Percentiles rank a stretch among this genome's conserved stretches.
phyloP scores from a whole-genome alignment of 2,888 invertebrate species.

The Ypsolopha scabrella region DNA sequence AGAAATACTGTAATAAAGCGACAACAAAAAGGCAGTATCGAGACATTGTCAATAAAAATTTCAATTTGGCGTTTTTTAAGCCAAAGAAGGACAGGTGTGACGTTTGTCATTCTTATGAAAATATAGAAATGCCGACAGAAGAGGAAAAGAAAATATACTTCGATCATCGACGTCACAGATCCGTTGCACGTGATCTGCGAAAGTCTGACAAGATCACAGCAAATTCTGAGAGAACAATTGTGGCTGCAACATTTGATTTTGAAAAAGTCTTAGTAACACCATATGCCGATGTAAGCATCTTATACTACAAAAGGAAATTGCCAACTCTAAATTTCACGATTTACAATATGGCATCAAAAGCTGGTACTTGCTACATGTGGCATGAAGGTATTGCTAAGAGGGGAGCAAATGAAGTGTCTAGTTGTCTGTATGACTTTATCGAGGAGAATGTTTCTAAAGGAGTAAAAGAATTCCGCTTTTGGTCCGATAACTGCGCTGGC shows the following conservation, averaged over 20 bases:
- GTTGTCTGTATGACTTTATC: constrained; percentile 12
- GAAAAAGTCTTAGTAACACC: constrained; percentile 12
- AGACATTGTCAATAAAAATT: constrained; percentile 11
- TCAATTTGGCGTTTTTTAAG: constrained; percentile 11
- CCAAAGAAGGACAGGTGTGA: constrained; percentile 13
- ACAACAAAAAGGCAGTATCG: constrained; percentile 6
- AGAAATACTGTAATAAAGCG: not conserved
- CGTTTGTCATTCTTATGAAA: constrained; percentile 7
- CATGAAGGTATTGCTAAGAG: constrained; percentile 15
- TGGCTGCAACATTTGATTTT: constrained; percentile 13
- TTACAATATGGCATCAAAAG: constrained; percentile 9
- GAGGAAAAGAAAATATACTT: too few species aligned
- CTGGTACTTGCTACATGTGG: constrained; percentile 17
- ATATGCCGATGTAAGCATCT: too few species aligned
- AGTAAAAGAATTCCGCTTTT: constrained; percentile 14
- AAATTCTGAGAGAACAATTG: not conserved
- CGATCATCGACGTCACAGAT: too few species aligned
- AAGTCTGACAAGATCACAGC: not conserved
- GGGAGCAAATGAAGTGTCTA: constrained; percentile 17
- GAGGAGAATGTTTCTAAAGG: constrained; percentile 6
- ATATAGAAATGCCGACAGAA: too few species aligned
- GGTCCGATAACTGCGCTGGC: constrained; percentile 15
- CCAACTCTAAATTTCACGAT: constrained; percentile 15
- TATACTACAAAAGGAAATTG: constrained; percentile 14
- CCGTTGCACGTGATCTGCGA: not conserved